Evolutionary conservation across 2,888 invertebrate species (phyloP).

Genomic region (Phanerotoma sp.): DNA sequence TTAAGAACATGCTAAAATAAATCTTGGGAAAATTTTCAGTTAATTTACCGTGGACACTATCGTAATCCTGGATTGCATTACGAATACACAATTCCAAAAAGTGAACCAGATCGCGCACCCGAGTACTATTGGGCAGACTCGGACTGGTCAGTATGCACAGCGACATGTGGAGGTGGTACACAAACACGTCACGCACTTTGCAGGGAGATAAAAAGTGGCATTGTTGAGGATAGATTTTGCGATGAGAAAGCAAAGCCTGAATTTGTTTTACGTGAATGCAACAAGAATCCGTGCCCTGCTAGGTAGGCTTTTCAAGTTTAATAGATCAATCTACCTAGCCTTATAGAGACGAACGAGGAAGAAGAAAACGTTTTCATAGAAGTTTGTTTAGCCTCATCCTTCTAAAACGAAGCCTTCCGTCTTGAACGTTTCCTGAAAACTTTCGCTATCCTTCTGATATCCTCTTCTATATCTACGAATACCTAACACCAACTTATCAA

Average conservation of each 20-base stretch:
- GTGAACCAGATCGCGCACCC: slow-evolving; percentile 61
- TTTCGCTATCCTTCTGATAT: not conserved
- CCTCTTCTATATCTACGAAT: not conserved
- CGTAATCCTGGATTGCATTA: slow-evolving; percentile 81
- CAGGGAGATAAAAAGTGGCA: slow-evolving; percentile 65
- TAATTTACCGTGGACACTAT: slow-evolving; percentile 59
- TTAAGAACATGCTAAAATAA: no score
- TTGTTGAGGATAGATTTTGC: slow-evolving; percentile 63
- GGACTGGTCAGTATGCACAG: slow-evolving; percentile 80
- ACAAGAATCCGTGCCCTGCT: slow-evolving; percentile 58
- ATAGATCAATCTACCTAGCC: slow-evolving; percentile 1
- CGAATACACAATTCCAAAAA: slow-evolving; percentile 77
- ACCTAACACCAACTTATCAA: slow-evolving; percentile 9
- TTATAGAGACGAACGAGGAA: not conserved
- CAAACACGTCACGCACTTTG: slow-evolving; percentile 63
- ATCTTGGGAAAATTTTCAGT: no score
- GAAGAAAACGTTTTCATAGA: not conserved
- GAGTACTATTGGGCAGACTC: slow-evolving; percentile 74
- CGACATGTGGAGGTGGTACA: slow-evolving; percentile 76
- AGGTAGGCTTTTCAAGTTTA: slow-evolving; percentile 50
- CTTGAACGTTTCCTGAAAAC: not conserved
- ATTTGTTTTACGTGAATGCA: slow-evolving; percentile 56
- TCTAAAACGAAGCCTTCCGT: not conserved
- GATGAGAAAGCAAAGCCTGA: slow-evolving; percentile 56
- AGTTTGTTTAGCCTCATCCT: not conserved